Evolutionary conservation across 2,113 vertebrate genomes (phyloP).

Genomic region (Alosa alosa): DNA sequence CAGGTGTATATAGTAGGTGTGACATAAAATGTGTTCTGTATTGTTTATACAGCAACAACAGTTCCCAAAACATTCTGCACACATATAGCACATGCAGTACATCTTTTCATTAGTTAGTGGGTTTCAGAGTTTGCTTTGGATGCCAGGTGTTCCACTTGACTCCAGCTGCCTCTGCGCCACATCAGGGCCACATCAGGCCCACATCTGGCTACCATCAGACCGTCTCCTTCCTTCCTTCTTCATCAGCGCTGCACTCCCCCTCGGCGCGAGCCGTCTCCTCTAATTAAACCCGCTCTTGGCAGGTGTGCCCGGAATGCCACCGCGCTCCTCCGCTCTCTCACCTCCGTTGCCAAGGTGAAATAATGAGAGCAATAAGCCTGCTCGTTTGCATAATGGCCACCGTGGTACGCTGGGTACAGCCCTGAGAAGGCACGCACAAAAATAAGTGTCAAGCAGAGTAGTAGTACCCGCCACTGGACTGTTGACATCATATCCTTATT

Average conservation of each 20-base stretch:
- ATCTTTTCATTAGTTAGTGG: too few species aligned
- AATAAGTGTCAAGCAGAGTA: not conserved
- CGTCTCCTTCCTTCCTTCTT: not conserved
- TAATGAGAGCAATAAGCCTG: not conserved
- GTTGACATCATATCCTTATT: not conserved
- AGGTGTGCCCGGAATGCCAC: not conserved
- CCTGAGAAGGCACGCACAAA: not conserved
- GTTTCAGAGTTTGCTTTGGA: too few species aligned
- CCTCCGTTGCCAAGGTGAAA: slow-evolving; percentile 8
- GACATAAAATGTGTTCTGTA: too few species aligned
- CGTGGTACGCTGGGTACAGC: not conserved
- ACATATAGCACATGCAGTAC: too few species aligned
- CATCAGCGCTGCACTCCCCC: not conserved
- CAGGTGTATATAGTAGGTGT: too few species aligned
- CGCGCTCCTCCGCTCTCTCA: not conserved
- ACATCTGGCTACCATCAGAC: not conserved
- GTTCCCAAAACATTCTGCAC: too few species aligned
- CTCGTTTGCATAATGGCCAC: not conserved
- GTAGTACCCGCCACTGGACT: not conserved
- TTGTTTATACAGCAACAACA: too few species aligned
- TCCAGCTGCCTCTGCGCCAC: not conserved
- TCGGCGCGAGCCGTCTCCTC: not conserved
- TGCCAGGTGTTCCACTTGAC: too few species aligned
- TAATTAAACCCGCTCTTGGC: not conserved
- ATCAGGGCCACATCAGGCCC: not conserved